phyloP scores from a whole-genome alignment of 2,113 vertebrate genomes.

The Tragulus kanchil region DNA sequence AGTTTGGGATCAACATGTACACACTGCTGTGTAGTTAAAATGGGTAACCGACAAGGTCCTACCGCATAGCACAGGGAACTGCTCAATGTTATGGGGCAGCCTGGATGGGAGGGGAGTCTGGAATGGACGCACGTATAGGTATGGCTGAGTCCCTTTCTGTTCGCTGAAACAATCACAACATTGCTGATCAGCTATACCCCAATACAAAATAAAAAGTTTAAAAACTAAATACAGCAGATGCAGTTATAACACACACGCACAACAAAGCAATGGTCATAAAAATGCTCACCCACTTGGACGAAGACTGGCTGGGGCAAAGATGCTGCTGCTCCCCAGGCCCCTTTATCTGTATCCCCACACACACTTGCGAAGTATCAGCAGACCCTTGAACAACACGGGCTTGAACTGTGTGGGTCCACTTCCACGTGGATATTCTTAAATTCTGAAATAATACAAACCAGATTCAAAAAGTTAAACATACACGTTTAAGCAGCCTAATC shows the following conservation, averaged over 20 bases:
- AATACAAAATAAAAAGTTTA: not conserved
- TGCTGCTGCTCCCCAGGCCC: not conserved
- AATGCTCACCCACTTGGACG: not conserved
- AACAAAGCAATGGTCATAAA: not conserved
- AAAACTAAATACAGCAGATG: not conserved
- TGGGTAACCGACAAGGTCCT: not conserved
- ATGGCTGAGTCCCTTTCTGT: not conserved
- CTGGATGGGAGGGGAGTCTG: not conserved
- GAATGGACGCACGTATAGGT: not conserved
- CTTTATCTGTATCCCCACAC: not conserved
- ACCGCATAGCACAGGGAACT: not conserved
- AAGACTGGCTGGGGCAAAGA: not conserved
- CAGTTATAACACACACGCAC: not conserved
- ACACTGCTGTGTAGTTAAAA: not conserved
- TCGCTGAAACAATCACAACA: not conserved
- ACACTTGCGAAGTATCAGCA: not conserved
- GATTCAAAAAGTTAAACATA: not conserved
- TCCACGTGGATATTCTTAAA: not conserved
- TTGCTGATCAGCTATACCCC: not conserved
- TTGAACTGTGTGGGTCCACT: not conserved
- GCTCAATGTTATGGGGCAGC: not conserved
- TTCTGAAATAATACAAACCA: not conserved
- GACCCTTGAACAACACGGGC: not conserved
- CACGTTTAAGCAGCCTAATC: not conserved
- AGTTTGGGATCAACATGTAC: not conserved